Percentiles rank a stretch among this genome's conserved stretches.
phyloP scores from a whole-genome alignment of 2,113 vertebrate genomes.

The Suncus etruscus region DNA sequence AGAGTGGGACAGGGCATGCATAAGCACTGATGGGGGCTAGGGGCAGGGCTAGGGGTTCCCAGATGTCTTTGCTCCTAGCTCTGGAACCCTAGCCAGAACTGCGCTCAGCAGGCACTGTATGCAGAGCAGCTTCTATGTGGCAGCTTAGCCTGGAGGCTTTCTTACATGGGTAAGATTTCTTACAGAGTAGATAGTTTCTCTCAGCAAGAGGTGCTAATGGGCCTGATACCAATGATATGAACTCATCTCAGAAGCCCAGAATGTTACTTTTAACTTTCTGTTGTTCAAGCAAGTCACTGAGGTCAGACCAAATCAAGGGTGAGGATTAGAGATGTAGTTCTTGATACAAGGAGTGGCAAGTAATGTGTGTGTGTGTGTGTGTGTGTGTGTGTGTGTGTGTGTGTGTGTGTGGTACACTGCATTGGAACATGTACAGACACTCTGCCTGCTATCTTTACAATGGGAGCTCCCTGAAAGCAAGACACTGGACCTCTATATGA shows the following conservation, averaged over 20 bases:
- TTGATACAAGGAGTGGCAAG: neutral
- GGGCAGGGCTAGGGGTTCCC: neutral
- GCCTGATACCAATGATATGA: neutral
- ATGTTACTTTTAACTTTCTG: neutral
- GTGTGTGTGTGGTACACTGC: too few relatives aligned
- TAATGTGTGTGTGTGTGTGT: neutral
- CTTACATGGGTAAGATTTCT: neutral
- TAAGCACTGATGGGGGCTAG: neutral
- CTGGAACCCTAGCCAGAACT: neutral
- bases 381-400: too few relatives aligned
- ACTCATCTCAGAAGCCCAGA: neutral
- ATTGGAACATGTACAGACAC: neutral
- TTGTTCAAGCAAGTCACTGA: neutral
- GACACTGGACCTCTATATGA: neutral
- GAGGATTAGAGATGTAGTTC: neutral
- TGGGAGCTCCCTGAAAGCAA: neutral
- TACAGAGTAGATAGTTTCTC: neutral
- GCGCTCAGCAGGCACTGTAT: neutral
- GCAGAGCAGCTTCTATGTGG: too few relatives aligned
- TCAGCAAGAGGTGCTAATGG: neutral
- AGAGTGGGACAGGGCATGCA: neutral
- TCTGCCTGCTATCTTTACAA: neutral
- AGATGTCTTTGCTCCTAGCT: neutral
- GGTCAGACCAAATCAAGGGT: neutral
- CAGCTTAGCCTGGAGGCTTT: too few relatives aligned